These are phyloP conservation scores for Anguilla anguilla DNA, from an alignment of 2,797 vertebrate species.

Conservation along the genomic window DNA sequence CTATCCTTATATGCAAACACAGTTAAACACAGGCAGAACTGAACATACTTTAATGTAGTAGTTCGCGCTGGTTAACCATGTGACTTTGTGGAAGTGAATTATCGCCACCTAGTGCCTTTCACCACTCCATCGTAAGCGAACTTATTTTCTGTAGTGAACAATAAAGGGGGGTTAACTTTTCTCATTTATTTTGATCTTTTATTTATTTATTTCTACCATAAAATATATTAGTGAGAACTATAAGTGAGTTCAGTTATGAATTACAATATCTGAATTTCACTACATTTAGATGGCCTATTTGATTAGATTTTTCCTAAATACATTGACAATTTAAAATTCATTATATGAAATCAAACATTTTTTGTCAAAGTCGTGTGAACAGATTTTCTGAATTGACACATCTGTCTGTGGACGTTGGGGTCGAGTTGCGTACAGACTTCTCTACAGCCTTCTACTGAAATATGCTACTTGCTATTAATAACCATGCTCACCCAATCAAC, in stretches of 20 bases:
- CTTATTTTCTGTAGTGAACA: background rate
- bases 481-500: no score
- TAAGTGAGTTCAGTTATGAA: no score
- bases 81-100: background rate
- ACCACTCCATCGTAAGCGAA: background rate
- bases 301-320: background rate
- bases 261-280: background rate
- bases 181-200: no score
- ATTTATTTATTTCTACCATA: no score
- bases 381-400: no score
- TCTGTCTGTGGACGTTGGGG: no score
- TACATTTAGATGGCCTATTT: background rate
- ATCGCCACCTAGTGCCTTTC: slow-evolving; percentile 1
- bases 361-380: background rate
- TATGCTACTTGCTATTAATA: no score
- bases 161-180: background rate
- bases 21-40: background rate
- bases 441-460: no score
- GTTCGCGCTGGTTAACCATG: background rate
- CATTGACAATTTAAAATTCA: background rate
- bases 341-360: no score
- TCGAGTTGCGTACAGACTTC: no score
- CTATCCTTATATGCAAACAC: background rate
- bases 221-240: no score
- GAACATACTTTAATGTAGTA: background rate